These are phyloP conservation scores for Rhabdomys pumilio DNA, from an alignment of 2,797 vertebrate genomes.

Conservation along the genomic window DNA sequence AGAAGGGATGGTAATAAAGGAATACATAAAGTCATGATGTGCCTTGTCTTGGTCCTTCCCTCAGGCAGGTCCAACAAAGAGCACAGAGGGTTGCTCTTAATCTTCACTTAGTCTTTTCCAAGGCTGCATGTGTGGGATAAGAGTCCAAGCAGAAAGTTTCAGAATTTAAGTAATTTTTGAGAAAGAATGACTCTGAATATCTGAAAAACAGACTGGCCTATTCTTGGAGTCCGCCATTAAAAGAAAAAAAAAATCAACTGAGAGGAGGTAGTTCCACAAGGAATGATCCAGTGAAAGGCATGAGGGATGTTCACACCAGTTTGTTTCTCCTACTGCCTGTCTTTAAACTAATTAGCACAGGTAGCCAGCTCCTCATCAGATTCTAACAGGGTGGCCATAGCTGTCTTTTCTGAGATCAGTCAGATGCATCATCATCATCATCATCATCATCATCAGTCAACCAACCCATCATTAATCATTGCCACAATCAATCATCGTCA, in stretches of 20 bases:
- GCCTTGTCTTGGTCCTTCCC: conserved; percentile 28
- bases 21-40: background rate
- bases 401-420: conserved; percentile 56
- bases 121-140: background rate
- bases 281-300: background rate
- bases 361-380: background rate
- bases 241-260: background rate
- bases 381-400: background rate
- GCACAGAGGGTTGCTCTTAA: background rate
- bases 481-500: background rate
- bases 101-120: background rate
- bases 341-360: background rate
- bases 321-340: background rate
- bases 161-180: background rate
- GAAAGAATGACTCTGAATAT: conserved; percentile 37
- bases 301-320: background rate
- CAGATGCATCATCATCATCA: background rate
- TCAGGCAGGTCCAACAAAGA: conserved; percentile 11
- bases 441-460: background rate
- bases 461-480: background rate
- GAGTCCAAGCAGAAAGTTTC: background rate
- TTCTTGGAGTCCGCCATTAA: background rate
- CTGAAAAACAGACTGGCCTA: background rate
- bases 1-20: background rate
- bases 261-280: background rate